These are phyloP conservation scores for Holotrichia oblita DNA, from an alignment of 1,140 invertebrate species.

Conservation along the genomic window DNA sequence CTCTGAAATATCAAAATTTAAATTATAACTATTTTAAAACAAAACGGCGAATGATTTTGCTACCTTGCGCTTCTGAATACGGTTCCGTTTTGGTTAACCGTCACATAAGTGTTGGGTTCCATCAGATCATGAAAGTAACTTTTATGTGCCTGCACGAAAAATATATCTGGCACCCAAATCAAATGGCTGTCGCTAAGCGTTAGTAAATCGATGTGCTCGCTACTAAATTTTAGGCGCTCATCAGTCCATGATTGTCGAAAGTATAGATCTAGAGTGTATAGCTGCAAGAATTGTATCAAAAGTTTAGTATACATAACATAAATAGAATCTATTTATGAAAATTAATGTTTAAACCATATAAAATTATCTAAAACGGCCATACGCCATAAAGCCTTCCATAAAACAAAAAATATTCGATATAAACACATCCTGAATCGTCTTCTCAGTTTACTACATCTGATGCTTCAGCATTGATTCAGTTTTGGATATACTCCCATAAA, in stretches of 20 bases:
- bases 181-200: neutral
- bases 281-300: neutral
- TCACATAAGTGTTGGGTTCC: slow-evolving; percentile 37
- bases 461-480: no score
- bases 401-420: no score
- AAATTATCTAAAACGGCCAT: no score
- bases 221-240: neutral
- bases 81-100: slow-evolving; percentile 28
- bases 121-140: slow-evolving; percentile 27
- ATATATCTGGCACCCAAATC: slow-evolving; percentile 34
- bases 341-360: no score
- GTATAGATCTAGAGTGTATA: slow-evolving; percentile 29
- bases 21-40: neutral
- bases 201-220: neutral
- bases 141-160: slow-evolving; percentile 11
- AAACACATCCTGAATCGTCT: no score
- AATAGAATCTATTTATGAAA: no score
- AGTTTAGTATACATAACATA: no score
- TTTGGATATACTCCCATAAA: neutral
- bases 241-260: slow-evolving; percentile 36
- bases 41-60: neutral
- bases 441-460: no score
- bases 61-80: slow-evolving; percentile 38
- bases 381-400: no score
- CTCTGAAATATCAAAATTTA: neutral